phyloP scores from a whole-genome alignment of 2,888 invertebrate species.

The Caenorhabditis sp. region DNA sequence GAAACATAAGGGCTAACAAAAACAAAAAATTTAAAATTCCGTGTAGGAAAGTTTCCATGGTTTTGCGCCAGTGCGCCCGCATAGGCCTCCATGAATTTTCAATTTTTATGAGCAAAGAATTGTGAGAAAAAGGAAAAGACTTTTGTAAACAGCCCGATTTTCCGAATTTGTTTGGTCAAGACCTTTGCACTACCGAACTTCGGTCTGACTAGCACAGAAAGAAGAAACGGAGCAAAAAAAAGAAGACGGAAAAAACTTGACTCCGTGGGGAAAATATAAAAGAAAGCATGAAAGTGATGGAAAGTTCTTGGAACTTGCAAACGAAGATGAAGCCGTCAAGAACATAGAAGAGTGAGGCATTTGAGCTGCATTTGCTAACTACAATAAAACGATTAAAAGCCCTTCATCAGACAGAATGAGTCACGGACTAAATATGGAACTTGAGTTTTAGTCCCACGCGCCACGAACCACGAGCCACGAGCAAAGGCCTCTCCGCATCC shows the following conservation, averaged over 20 bases:
- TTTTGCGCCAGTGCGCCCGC: constrained; percentile 1
- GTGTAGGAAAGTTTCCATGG: constrained; percentile 37
- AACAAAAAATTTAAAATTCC: constrained; percentile 25
- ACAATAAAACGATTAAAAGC: no score
- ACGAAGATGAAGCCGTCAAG: constrained; percentile 41
- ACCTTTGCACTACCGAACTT: constrained; percentile 16
- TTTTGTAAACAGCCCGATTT: constrained; percentile 5
- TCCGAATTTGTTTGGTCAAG: constrained; percentile 26
- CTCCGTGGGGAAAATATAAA: constrained; percentile 47
- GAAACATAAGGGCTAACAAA: constrained; percentile 2
- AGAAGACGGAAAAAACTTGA: constrained; percentile 36
- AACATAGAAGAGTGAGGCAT: constrained; percentile 12
- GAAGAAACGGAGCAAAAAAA: constrained; percentile 4
- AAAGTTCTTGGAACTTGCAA: constrained; percentile 29
- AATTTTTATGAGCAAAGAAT: constrained; percentile 6
- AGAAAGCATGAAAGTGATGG: constrained; percentile 41
- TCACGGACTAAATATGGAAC: not conserved
- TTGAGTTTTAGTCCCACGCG: not conserved
- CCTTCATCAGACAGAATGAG: not conserved
- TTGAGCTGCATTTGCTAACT: no score
- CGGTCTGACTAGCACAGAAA: constrained; percentile 13
- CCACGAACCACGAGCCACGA: no score
- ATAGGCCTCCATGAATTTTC: constrained; percentile 15
- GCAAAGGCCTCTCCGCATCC: no score
- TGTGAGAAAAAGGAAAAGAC: not conserved